Base-by-base conservation (phyloP, 2,113 vertebrate genomes). In the Cheilinus undulatus region DNA sequence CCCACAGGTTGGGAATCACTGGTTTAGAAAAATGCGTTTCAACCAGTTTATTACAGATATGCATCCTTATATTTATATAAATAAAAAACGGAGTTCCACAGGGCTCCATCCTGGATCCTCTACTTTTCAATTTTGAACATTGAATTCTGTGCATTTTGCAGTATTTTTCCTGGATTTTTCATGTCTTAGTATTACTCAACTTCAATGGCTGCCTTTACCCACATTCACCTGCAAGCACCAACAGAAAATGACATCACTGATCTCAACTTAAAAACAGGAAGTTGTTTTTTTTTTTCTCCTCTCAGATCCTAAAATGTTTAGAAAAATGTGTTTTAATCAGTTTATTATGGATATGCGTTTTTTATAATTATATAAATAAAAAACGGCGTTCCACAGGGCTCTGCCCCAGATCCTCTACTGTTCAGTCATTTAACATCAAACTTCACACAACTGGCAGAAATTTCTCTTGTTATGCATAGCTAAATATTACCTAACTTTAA, bases 181-280 rank as follows among this genome's bases (percentile, higher is more conserved):
- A 11, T 34, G 32, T 7, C 8, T 34, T 34, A 10, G 32, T 11
- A 10, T 34, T 34, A 34, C 32, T 34, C 3, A 32, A 34, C 8
- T n/a, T 2, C 13, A 34, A 59, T 99, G 97, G 85, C 97, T 99
- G 20, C 97, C 98, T 88, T 97, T 96, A 17, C 98, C 96, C 28
- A 99, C 94, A 23, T 91, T 93, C 53, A 99, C 95, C 97, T 99
- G 43, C 2, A 49, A 57, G 46, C 56, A 63, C 53, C 56, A 13
- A 86, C 57, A 64, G 43, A 27, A 85, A 59, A 61, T 52, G 2
- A 70, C 20, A 64, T 58, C 40, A 80, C 4, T 61, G 32, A 36
- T 42, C 48, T 53, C 42, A 4, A 50, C 34, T 17, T 42, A 4
- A 19, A n/a, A 42, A 42, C 17, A 17, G 40, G 14, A 3, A 17